Base-by-base conservation (phyloP, 2,113 vertebrate genomes). In the Oxygymnocypris stewartii region DNA sequence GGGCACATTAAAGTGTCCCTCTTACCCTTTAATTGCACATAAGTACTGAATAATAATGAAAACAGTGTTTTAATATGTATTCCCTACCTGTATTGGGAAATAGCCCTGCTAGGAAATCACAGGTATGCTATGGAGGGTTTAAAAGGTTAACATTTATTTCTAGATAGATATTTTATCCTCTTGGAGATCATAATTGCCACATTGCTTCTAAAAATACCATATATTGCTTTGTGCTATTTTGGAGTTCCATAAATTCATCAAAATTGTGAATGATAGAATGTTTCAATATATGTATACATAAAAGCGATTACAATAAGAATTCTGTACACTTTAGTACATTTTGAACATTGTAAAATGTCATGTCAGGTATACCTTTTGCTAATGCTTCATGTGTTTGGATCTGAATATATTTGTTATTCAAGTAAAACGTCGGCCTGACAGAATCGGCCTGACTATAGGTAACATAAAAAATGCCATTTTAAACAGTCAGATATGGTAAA, bases 11-110 rank as follows among this genome's bases (percentile, higher is more conserved):
- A 16, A 18, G 7, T 49, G 42, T 49, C 42, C 44, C 14, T 78
- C 49, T 54, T 25, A 18, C 42, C 8, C 6, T 77, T 47, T 31
- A 54, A 78, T 54, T 54, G 25, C 47, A 49, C 44, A 35, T 31
- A 35, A 78, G 28, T 9, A 78, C 75, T 9, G n/a, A 54, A 78
- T 78, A 78, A 31, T 18, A 35, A 78, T 28, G n/a, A 78, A 28
- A 6, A 31, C 25, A 8, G 12, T 76, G 42, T 25, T 23, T 13
- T 75, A n/a, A 47, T 11, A n/a, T 47, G 6, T 28, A 18, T 9
- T 35, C 7, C 31, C 16, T 65, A 61, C 59, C 9, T n/a, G 23
- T n/a, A 61, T 11, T 61, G 23, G 20, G n/a, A 61, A 61, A 10
- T n/a, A 7, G 2, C 63, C 11, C 25, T 14, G 25, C 28, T 67